These are phyloP conservation scores for Poecilia picta DNA, from an alignment of 2,797 vertebrate genomes.

Conservation along the genomic window DNA sequence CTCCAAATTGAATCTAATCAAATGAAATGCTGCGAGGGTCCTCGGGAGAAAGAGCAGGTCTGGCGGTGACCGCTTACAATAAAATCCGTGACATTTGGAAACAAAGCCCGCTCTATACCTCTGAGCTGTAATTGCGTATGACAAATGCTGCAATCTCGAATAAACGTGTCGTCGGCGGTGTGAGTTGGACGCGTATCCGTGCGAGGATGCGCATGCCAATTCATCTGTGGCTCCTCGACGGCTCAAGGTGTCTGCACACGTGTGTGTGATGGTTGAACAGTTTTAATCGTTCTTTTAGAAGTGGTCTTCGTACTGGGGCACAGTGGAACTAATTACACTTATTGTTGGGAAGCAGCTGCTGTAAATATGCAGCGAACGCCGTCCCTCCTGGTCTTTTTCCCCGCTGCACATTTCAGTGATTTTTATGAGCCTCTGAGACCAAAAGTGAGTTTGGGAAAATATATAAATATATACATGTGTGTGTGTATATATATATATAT, in stretches of 20 bases:
- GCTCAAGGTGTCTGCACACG: conserved; percentile 3
- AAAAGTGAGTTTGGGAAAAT: not conserved
- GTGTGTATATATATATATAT: conserved; percentile 10
- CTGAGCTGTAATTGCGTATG: conserved; percentile 66
- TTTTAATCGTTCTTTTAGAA: conserved; percentile 70
- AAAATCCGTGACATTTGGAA: conserved; percentile 77
- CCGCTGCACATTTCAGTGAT: conserved; percentile 36
- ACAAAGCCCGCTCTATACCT: conserved; percentile 62
- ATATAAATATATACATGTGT: too few relatives aligned
- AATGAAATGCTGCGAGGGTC: conserved; percentile 74
- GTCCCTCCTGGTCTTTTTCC: conserved; percentile 47
- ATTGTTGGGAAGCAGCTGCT: conserved; percentile 67
- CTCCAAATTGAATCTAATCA: conserved; percentile 79
- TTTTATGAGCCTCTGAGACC: conserved; percentile 36
- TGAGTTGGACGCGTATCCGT: conserved; percentile 22
- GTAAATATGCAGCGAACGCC: conserved; percentile 61
- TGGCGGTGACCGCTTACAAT: conserved; percentile 73
- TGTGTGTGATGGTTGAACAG: conserved; percentile 43
- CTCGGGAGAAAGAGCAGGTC: conserved; percentile 67
- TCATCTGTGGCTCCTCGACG: conserved; percentile 22
- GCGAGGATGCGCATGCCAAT: conserved; percentile 32
- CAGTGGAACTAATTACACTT: conserved; percentile 68
- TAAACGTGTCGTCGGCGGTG: conserved; percentile 42
- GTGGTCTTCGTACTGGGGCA: conserved; percentile 58
- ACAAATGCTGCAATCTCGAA: conserved; percentile 61